These are phyloP conservation scores for Eilema depressum DNA, from an alignment of 2,888 invertebrate species.

Conservation along the genomic window DNA sequence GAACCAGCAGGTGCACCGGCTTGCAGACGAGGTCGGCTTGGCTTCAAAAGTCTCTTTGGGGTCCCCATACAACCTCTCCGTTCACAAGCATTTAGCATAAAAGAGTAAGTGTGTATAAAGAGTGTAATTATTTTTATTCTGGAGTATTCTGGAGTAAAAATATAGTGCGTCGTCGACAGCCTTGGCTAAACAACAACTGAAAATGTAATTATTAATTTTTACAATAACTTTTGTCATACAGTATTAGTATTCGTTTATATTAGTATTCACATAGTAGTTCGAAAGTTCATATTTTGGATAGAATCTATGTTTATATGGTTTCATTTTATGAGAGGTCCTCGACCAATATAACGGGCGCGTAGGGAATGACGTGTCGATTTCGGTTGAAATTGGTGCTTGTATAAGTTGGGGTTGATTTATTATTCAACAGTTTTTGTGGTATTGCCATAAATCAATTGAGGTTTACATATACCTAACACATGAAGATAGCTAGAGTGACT, in stretches of 20 bases:
- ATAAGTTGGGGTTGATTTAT: constrained; percentile 5
- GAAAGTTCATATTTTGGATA: not conserved
- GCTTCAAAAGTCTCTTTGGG: no score
- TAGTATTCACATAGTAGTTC: not conserved
- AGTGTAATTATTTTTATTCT: not conserved
- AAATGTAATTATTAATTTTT: not conserved
- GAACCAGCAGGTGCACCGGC: not conserved
- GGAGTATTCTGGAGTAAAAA: not conserved
- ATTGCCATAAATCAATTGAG: not conserved
- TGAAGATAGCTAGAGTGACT: not conserved
- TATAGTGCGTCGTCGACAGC: not conserved
- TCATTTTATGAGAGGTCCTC: not conserved
- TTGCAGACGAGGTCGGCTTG: not conserved
- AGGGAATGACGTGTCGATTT: constrained; percentile 5
- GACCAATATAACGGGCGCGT: not conserved
- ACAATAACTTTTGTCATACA: not conserved
- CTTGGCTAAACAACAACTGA: not conserved
- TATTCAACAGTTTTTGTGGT: constrained; percentile 8
- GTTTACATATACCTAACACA: not conserved
- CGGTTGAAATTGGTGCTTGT: not conserved
- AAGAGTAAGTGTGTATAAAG: not conserved
- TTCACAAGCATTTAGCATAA: not conserved
- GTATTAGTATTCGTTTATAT: no score
- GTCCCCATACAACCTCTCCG: not conserved
- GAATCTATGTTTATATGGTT: not conserved